phyloP scores from a whole-genome alignment of 2,888 invertebrate genomes.

The Drosophila eohydei region DNA sequence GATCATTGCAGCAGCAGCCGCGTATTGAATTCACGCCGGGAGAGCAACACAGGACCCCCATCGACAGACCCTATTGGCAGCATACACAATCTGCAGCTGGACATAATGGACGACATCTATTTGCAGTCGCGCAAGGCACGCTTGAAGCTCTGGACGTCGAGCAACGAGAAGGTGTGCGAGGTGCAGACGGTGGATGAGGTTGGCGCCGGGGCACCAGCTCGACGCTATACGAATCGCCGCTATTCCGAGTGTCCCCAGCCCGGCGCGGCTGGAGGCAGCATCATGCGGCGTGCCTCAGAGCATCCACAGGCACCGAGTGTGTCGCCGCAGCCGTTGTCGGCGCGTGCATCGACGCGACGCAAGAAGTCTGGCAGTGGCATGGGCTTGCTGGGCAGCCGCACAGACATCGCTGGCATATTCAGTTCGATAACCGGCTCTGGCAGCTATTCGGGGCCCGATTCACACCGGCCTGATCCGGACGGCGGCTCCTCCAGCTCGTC shows the following conservation, averaged over 20 bases:
- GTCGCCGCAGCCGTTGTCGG: slow-evolving; percentile 78
- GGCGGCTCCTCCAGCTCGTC: slow-evolving; percentile 67
- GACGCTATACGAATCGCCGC: slow-evolving; percentile 87
- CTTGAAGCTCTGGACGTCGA: slow-evolving; percentile 94
- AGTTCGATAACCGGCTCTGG: slow-evolving; percentile 87
- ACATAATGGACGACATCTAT: slow-evolving; percentile 94
- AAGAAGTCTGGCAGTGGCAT: slow-evolving; percentile 80
- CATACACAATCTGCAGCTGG: slow-evolving; percentile 92
- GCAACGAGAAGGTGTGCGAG: slow-evolving; percentile 92
- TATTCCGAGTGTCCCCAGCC: slow-evolving; percentile 89
- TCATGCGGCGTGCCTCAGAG: slow-evolving; percentile 89
- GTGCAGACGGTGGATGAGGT: slow-evolving; percentile 92
- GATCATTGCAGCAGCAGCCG: slow-evolving; percentile 85
- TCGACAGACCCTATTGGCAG: slow-evolving; percentile 91
- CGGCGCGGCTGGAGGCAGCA: slow-evolving; percentile 47
- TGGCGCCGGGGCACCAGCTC: slow-evolving; percentile 85
- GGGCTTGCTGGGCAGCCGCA: slow-evolving; percentile 93
- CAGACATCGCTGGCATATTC: slow-evolving; percentile 92
- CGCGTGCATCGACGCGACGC: slow-evolving; percentile 76
- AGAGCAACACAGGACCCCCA: slow-evolving; percentile 87
- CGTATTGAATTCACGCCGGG: slow-evolving; percentile 81
- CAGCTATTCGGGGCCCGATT: slow-evolving; percentile 91
- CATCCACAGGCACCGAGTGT: slow-evolving; percentile 86
- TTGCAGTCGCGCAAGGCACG: slow-evolving; percentile 92
- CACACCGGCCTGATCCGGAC: slow-evolving; percentile 80